Percentiles rank a stretch among this genome's conserved stretches.
These are phyloP conservation scores for Dyspetes luteomarginatus DNA, from an alignment of 2,888 invertebrate genomes.

Conservation along the genomic window DNA sequence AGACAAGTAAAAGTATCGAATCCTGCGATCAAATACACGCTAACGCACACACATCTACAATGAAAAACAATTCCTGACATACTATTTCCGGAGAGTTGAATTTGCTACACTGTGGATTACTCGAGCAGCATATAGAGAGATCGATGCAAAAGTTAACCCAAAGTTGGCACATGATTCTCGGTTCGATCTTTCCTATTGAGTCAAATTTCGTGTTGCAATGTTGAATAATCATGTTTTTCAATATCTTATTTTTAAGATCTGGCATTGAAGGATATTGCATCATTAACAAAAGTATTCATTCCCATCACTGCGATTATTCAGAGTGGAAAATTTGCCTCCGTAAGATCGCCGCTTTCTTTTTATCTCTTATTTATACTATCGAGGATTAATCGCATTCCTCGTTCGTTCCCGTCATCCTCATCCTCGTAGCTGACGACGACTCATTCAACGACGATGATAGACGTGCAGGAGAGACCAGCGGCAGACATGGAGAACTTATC, in stretches of 20 bases:
- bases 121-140: too few species aligned
- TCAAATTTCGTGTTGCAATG: not conserved
- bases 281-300: not conserved
- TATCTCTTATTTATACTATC: slow-evolving; percentile 25
- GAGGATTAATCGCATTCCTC: slow-evolving; percentile 57
- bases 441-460: slow-evolving; percentile 53
- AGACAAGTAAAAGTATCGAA: too few species aligned
- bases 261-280: not conserved
- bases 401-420: slow-evolving; percentile 37
- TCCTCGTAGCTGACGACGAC: slow-evolving; percentile 42
- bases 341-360: not conserved
- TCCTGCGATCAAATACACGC: too few species aligned
- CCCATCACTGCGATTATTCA: not conserved
- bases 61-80: too few species aligned
- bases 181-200: too few species aligned
- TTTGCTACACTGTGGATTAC: too few species aligned
- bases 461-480: slow-evolving; percentile 39
- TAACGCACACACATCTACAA: too few species aligned
- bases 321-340: not conserved
- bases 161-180: too few species aligned
- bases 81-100: too few species aligned
- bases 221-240: not conserved
- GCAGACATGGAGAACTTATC: slow-evolving; percentile 61
- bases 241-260: not conserved
- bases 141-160: too few species aligned